phyloP scores from a whole-genome alignment of 1,140 invertebrate species.

The Caenorhabditis brenneri region DNA sequence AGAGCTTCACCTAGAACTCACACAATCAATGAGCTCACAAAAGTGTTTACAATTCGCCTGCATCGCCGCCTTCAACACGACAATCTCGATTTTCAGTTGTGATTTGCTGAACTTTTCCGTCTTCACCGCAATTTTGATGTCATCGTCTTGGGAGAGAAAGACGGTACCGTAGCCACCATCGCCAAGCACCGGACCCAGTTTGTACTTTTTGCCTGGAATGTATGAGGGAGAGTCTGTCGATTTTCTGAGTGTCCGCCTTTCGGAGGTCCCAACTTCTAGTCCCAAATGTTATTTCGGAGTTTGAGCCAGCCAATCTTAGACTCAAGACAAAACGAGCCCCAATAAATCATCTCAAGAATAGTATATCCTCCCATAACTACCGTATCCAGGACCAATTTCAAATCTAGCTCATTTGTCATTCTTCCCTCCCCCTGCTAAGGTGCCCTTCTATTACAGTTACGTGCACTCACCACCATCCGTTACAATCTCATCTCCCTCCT shows the following conservation, averaged over 20 bases:
- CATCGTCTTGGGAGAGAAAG: constrained; percentile 44
- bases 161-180: constrained; percentile 63
- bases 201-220: constrained; percentile 38
- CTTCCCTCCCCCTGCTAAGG: no score
- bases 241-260: no score
- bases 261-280: no score
- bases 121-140: constrained; percentile 58
- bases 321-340: no score
- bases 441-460: no score
- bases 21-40: constrained; percentile 60
- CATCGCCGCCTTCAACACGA: constrained; percentile 57
- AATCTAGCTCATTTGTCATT: no score
- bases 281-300: no score
- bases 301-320: no score
- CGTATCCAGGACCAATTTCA: no score
- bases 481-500: constrained; percentile 33
- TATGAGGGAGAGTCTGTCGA: background rate
- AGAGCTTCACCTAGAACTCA: constrained; percentile 9
- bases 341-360: no score
- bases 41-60: constrained; percentile 56
- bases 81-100: constrained; percentile 60
- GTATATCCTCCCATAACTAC: no score
- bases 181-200: constrained; percentile 45
- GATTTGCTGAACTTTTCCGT: constrained; percentile 62
- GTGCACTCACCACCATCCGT: background rate